Evolutionary conservation across 2,113 vertebrate species (phyloP), one percentile per base, ranked within the genome.

Genomic region (Sorex fumeus): DNA sequence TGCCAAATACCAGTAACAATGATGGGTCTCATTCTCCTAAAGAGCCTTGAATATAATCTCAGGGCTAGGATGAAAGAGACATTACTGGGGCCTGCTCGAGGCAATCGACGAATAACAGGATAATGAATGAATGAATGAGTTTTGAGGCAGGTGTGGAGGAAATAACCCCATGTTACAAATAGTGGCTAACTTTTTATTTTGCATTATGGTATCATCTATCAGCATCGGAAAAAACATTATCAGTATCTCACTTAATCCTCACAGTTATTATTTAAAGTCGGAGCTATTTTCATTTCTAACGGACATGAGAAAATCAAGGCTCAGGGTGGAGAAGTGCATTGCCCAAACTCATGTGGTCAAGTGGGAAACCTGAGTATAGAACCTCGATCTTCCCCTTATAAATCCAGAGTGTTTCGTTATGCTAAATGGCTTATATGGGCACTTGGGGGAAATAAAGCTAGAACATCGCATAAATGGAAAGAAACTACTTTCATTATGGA

Each of bases 371-470:
- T 57, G 32, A 16, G 27, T 47, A 57, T 40, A 74, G 83, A 71
- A 89, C 11, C 32, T n/a, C 82, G 8, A 77, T 86, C 43, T 88
- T 36, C 70, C 50, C 4, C 67, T 43, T 34, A 2, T 32, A 88
- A 87, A 34, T 30, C 69, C 53, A 72, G 19, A 71, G 43, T 86
- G 62, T 67, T 77, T 84, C n/a, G n/a, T 84, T 43, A 79, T 34
- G 60, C 21, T 88, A 71, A 84, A 40, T 21, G 67, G 8, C 4
- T 11, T 57, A 75, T 66, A 45, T 86, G 40, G 80, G 40, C 36
- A 84, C 40, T 75, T 76, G 47, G 43, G 40, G 45, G 34, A 79
- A 90, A 83, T 67, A 90, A 83, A 84, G 27, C 62, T 88, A 82
- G 80, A 80, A 70, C 32, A 32, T 6, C 40, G n/a, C 19, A 91